phyloP scores from a whole-genome alignment of 2,888 invertebrate genomes.

The Parnassius glacialis region DNA sequence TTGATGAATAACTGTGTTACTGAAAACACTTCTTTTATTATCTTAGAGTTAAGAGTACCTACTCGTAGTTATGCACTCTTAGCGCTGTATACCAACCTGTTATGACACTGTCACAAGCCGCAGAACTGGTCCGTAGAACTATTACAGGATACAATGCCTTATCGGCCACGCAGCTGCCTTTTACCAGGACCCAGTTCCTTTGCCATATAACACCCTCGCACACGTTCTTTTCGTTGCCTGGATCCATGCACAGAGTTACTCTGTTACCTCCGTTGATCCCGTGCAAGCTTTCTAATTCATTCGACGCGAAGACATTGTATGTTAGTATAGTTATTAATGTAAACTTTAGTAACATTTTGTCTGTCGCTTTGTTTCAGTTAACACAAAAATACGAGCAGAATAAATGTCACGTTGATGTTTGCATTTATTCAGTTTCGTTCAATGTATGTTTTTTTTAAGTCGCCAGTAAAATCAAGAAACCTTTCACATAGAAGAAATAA shows the following conservation, averaged over 20 bases:
- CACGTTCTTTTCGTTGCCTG: slow-evolving; percentile 2
- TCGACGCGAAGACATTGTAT: not conserved
- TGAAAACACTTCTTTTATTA: too few relatives aligned
- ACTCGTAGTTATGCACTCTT: too few relatives aligned
- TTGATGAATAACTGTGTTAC: too few relatives aligned
- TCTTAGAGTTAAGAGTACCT: too few relatives aligned
- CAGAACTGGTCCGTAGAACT: slow-evolving; percentile 6
- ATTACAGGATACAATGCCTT: slow-evolving; percentile 12
- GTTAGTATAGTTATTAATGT: not conserved
- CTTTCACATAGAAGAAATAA: too few relatives aligned
- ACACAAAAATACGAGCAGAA: not conserved
- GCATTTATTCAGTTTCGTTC: not conserved
- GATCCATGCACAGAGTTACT: slow-evolving; percentile 29
- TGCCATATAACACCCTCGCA: slow-evolving; percentile 33
- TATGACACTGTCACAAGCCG: slow-evolving; percentile 6
- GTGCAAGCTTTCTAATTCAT: slow-evolving; percentile 23
- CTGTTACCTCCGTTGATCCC: slow-evolving; percentile 16
- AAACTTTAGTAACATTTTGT: not conserved
- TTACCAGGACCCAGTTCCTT: slow-evolving; percentile 30
- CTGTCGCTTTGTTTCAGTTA: not conserved
- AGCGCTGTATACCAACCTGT: not conserved
- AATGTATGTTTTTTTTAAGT: too few relatives aligned
- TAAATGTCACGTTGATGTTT: slow-evolving; percentile 13
- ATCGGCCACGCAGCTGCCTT: slow-evolving; percentile 28
- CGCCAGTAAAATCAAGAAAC: too few relatives aligned